Percentiles rank a stretch among this genome's conserved stretches.
These are phyloP conservation scores for Aphaenogaster floridana DNA, from an alignment of 1,140 invertebrate species.

Conservation along the genomic window DNA sequence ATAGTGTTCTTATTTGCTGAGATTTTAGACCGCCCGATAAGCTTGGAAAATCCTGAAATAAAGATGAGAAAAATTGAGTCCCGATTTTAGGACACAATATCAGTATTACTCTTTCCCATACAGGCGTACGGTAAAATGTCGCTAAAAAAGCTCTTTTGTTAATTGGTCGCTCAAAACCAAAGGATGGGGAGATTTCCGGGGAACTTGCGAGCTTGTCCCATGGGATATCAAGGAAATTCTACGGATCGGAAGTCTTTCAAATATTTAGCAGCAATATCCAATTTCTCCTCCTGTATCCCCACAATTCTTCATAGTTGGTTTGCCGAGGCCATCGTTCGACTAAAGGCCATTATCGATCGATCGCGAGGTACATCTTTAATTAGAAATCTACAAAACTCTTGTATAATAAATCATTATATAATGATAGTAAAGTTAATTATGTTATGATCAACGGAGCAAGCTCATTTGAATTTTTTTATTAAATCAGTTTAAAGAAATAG, in stretches of 20 bases:
- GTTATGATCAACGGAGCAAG: neutral
- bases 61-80: constrained; percentile 16
- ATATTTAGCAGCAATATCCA: constrained; percentile 84
- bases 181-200: constrained; percentile 57
- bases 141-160: constrained; percentile 66
- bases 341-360: constrained; percentile 71
- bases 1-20: neutral
- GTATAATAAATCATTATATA: neutral
- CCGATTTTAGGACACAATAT: neutral
- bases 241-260: constrained; percentile 78
- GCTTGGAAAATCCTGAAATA: constrained; percentile 8
- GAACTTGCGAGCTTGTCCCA: constrained; percentile 72
- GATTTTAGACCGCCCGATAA: neutral
- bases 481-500: neutral
- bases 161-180: constrained; percentile 74
- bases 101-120: neutral
- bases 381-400: constrained; percentile 2
- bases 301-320: constrained; percentile 70
- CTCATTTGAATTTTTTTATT: neutral
- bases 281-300: constrained; percentile 78
- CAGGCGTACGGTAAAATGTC: neutral
- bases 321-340: constrained; percentile 76
- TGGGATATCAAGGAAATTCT: constrained; percentile 77
- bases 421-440: neutral
- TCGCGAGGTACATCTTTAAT: constrained; percentile 49